Evolutionary conservation across 2,888 invertebrate genomes (phyloP).

Genomic region (Amblyteles armatorius): DNA sequence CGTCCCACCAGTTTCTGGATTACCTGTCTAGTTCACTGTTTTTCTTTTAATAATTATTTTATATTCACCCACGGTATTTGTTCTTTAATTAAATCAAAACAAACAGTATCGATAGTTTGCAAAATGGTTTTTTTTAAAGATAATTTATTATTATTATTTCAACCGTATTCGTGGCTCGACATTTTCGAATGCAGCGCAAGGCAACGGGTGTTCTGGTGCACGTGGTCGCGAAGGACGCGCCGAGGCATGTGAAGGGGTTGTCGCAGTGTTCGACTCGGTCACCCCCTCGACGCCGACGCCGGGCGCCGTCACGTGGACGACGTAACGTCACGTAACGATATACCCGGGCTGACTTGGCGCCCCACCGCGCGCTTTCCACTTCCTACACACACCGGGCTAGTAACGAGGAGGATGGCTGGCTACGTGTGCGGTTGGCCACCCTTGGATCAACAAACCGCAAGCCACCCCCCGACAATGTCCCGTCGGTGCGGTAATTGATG

Average conservation of each 20-base stretch:
- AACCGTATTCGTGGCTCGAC: not conserved
- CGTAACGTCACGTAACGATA: conserved; percentile 69
- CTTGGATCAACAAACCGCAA: conserved; percentile 69
- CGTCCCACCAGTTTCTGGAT: not conserved
- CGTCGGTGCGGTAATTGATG: conserved; percentile 55
- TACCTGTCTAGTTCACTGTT: not conserved
- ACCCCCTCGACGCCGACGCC: conserved; percentile 74
- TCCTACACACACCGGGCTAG: not conserved
- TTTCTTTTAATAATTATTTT: not conserved
- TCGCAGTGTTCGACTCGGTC: conserved; percentile 77
- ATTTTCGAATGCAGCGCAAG: conserved; percentile 24
- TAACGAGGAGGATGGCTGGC: conserved; percentile 51
- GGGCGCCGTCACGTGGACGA: conserved; percentile 80
- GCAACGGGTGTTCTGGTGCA: conserved; percentile 68
- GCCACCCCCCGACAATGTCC: conserved; percentile 14
- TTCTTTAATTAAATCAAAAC: not conserved
- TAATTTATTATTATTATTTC: conserved; percentile 13
- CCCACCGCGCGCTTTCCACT: conserved; percentile 24
- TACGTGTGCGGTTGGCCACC: conserved; percentile 70
- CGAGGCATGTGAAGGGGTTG: conserved; percentile 80
- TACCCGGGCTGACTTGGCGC: conserved; percentile 18
- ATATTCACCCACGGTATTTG: not conserved
- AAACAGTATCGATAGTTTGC: not conserved
- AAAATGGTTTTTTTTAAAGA: not conserved
- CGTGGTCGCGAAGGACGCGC: conserved; percentile 79